Evolutionary conservation across 1,140 invertebrate genomes (phyloP).

Genomic region (Sinella curviseta): DNA sequence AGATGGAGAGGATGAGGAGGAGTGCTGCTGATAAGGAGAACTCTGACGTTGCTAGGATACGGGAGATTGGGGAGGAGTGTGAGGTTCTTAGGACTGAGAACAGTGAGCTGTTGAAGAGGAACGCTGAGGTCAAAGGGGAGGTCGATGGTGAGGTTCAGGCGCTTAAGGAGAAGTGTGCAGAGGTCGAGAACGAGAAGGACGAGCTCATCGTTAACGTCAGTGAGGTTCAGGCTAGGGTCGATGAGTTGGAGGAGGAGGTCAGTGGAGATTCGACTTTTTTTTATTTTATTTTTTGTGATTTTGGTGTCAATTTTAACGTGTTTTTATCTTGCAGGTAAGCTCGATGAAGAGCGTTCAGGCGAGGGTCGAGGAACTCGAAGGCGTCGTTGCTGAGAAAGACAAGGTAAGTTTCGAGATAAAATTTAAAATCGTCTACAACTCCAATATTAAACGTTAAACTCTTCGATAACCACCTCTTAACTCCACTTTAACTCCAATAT

Average conservation of each 20-base stretch:
- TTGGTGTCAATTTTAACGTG: no score
- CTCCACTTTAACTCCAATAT: no score
- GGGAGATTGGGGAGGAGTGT: background rate
- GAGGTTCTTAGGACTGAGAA: background rate
- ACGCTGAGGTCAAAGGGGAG: background rate
- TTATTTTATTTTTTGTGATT: no score
- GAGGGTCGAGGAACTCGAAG: background rate
- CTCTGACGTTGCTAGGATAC: background rate
- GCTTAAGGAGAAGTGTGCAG: background rate
- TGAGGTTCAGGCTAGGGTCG: background rate
- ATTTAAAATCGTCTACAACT: background rate
- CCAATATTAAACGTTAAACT: background rate
- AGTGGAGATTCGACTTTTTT: no score
- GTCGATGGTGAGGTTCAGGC: background rate
- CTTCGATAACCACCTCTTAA: background rate
- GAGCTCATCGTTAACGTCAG: background rate
- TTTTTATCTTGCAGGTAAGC: no score
- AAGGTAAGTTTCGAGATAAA: background rate
- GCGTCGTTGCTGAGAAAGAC: background rate
- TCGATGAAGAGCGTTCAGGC: no score
- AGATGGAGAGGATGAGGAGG: background rate
- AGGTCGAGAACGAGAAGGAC: constrained; percentile 8
- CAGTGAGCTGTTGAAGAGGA: background rate
- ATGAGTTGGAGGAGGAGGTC: constrained; percentile 14
- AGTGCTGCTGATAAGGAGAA: background rate